Evolutionary conservation across 1,140 invertebrate genomes (phyloP).

Genomic region (Trichonephila clavipes): DNA sequence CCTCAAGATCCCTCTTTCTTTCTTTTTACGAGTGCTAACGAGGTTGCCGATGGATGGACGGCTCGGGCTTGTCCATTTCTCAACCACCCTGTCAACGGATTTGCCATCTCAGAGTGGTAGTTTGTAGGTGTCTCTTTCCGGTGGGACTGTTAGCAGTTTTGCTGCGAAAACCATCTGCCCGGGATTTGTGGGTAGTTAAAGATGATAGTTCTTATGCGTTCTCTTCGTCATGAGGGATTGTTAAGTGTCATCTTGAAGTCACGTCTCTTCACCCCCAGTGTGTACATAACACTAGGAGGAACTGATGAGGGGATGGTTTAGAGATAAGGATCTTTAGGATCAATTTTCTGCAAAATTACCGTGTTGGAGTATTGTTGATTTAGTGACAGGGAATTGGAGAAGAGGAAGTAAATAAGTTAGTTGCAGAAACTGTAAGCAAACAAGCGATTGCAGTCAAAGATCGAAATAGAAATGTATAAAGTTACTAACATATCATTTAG

Average conservation of each 20-base stretch:
- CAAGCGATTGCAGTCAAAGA: no score
- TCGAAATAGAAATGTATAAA: no score
- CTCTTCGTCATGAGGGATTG: neutral
- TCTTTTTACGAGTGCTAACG: neutral
- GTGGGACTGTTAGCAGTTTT: constrained; percentile 11
- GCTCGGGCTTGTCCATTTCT: constrained; percentile 3
- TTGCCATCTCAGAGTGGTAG: neutral
- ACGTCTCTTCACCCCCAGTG: neutral
- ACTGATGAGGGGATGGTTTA: neutral
- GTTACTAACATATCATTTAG: no score
- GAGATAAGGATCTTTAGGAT: neutral
- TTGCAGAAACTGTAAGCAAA: no score
- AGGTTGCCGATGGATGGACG: constrained; percentile 2
- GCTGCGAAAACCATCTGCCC: constrained; percentile 47
- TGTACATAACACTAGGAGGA: neutral
- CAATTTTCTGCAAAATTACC: no score
- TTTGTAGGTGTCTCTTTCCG: constrained; percentile 5
- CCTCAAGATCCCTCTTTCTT: neutral
- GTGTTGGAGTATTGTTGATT: no score
- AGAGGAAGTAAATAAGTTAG: no score
- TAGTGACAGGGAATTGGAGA: no score
- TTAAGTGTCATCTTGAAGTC: constrained; percentile 5
- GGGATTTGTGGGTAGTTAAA: constrained; percentile 49
- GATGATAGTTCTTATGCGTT: neutral
- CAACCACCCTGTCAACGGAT: constrained; percentile 25